Evolutionary conservation across 2,888 invertebrate species (phyloP), one percentile per base, ranked within the genome.

Genomic region (Cataglyphis livida): DNA sequence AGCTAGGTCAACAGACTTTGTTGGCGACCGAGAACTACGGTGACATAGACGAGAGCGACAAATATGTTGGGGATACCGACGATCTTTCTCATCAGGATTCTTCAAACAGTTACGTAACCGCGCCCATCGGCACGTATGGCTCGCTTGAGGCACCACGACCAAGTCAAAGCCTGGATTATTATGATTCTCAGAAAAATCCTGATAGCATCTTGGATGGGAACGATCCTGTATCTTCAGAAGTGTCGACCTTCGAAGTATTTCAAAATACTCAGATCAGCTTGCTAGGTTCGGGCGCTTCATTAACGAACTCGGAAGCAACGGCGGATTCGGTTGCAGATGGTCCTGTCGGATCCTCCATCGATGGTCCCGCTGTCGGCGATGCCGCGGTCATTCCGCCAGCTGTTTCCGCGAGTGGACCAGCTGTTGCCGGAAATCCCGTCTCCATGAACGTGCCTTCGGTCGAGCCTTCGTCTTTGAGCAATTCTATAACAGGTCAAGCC

Each of bases 231-330:
- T 57, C 87, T 2, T 65, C 83, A 4, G 78, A 61, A 12, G 32
- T 64, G 1, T 81, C 82, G 9, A 88, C 87, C 0, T 82, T 92
- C 6, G 90, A 93, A 38, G 89, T 93, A 0, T 86, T 91, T 12
- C 93, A 93, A 65, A 91, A 90, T 0, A 93, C 93, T 5, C 90
- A 93, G 18, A 93, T 93, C 41, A 93, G 79, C 21, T 48, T 90
- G 10, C 44, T 79, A 0, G 66, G 48, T 35, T 59, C 66, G 10
- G 28, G 21, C n/a, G 28, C 51, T 0, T 61, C 68, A 0, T n/a
- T 15, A 57, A 54, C n/a, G 28, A 6, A 41, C n/a, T 32, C 15
- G 64, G 66, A 48, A 57, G 41, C n/a, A 51, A 76, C 21, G 28
- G 32, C 54, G 28, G 35, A 4, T 38, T 28, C 38, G 7, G 54